Conservation (phyloP, 2,888 invertebrate species). For the Apotomis capreana region DNA sequence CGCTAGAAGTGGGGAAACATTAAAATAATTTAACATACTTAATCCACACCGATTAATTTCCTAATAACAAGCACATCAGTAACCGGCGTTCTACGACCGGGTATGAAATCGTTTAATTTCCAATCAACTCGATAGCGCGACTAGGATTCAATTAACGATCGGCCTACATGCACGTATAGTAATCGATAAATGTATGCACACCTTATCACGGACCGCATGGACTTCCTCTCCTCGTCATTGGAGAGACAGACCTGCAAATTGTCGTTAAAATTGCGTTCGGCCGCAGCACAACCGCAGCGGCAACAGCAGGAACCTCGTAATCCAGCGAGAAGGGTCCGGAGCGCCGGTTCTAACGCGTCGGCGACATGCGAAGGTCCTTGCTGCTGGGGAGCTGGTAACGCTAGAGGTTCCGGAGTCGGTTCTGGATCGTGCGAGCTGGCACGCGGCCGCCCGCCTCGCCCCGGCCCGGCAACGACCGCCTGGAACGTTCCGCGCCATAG, state of each 20-base stretch:
- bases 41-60: slow-evolving; percentile 48
- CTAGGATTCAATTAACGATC: slow-evolving; percentile 54
- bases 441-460: slow-evolving; percentile 54
- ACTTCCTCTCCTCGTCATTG: slow-evolving; percentile 80
- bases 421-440: slow-evolving; percentile 67
- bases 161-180: slow-evolving; percentile 44
- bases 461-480: slow-evolving; percentile 72
- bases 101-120: slow-evolving; percentile 56
- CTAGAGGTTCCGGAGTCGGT: slow-evolving; percentile 47
- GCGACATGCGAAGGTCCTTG: slow-evolving; percentile 60
- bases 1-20: slow-evolving; percentile 79
- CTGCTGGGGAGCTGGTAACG: slow-evolving; percentile 49
- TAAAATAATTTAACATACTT: slow-evolving; percentile 58
- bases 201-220: slow-evolving; percentile 87
- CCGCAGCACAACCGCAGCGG: slow-evolving; percentile 68
- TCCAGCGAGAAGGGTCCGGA: slow-evolving; percentile 71
- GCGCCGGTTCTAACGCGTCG: slow-evolving; percentile 76
- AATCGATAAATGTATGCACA: slow-evolving; percentile 71
- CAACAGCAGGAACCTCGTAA: slow-evolving; percentile 74
- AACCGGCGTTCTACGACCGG: slow-evolving; percentile 48
- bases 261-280: slow-evolving; percentile 68
- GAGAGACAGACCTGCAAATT: slow-evolving; percentile 83
- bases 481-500: slow-evolving; percentile 88
- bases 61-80: slow-evolving; percentile 49
- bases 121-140: slow-evolving; percentile 50